A percentile compares a stretch with the other conserved stretches of the same genome.
Evolutionary conservation across 2,797 vertebrate genomes (phyloP).

Genomic region (Tapirus indicus): DNA sequence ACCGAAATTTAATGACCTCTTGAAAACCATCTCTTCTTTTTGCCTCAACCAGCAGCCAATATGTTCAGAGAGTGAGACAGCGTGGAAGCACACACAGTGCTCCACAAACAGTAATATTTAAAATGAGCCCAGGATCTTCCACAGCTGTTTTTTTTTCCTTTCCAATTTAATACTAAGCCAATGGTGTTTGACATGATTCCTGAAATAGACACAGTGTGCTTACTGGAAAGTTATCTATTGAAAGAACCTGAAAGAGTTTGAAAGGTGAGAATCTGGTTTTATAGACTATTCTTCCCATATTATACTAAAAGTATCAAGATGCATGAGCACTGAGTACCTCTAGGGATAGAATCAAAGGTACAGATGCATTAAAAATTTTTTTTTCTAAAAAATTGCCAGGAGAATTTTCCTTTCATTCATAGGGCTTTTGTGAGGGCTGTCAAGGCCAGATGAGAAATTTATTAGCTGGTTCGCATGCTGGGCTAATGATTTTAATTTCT

Average conservation of each 20-base stretch:
- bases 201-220: constrained; percentile 30
- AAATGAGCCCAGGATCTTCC: background rate
- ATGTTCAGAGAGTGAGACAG: constrained; percentile 7
- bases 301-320: constrained; percentile 13
- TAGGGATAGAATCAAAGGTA: background rate
- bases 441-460: background rate
- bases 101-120: constrained; percentile 3
- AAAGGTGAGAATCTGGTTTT: constrained; percentile 13
- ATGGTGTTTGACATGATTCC: background rate
- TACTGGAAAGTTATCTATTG: background rate
- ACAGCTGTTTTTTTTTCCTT: background rate
- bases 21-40: constrained; percentile 5
- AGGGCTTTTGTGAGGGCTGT: background rate
- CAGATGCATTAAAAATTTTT: background rate
- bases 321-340: background rate
- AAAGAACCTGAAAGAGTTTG: background rate
- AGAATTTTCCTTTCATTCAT: background rate
- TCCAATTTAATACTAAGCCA: background rate
- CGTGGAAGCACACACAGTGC: background rate
- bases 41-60: background rate
- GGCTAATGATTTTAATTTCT: constrained; percentile 19
- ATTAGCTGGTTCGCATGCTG: background rate
- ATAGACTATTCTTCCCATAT: background rate
- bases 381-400: background rate
- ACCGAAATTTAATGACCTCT: constrained; percentile 22